phyloP scores from a whole-genome alignment of 2,113 vertebrate species.

The Tyrannus savana region DNA sequence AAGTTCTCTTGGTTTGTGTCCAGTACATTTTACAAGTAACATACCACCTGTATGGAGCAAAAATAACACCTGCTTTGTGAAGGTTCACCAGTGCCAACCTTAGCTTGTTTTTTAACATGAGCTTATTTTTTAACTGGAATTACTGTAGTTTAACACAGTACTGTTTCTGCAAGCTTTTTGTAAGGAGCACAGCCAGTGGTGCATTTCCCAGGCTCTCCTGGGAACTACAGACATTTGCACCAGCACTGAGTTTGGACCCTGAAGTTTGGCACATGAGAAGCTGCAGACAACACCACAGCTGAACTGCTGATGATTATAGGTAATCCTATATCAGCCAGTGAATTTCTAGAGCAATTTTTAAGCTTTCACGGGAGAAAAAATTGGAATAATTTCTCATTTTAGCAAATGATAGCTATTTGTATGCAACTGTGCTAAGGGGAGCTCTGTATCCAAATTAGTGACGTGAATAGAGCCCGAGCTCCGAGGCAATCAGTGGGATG shows the following conservation, averaged over 20 bases:
- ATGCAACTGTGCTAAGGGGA: neutral
- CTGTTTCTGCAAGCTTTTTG: neutral
- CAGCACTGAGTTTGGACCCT: neutral
- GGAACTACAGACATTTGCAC: neutral
- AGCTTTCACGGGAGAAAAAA: conserved; percentile 29
- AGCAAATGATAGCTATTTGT: neutral
- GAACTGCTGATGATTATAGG: neutral
- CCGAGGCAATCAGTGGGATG: neutral
- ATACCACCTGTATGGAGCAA: neutral
- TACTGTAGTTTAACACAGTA: neutral
- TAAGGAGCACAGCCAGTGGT: neutral
- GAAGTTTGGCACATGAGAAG: neutral
- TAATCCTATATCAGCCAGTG: neutral
- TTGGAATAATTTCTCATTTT: neutral
- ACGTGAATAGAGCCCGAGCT: neutral
- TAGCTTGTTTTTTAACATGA: neutral
- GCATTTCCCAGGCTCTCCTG: neutral
- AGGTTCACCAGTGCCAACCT: neutral
- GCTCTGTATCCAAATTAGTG: neutral
- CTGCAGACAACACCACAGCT: neutral
- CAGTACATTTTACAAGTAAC: neutral
- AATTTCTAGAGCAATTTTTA: neutral
- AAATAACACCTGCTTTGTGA: neutral
- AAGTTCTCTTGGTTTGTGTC: neutral
- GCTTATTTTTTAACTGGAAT: neutral